phyloP scores from a whole-genome alignment of 2,113 vertebrate species.

The Sapajus apella region DNA sequence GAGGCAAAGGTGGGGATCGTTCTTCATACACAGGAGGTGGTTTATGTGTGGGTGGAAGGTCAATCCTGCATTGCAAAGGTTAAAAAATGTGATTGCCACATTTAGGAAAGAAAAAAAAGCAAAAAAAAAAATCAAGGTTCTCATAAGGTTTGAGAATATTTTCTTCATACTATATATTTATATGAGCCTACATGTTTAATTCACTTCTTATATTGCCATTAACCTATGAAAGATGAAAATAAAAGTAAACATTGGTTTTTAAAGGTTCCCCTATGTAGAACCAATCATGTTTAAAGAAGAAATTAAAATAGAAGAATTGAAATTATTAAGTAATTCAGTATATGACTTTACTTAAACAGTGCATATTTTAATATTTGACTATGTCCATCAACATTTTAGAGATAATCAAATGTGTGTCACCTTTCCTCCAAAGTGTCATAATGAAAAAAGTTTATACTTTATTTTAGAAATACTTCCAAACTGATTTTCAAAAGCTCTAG shows the following conservation, averaged over 20 bases:
- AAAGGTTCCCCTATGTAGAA: background rate
- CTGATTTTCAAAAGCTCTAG: slow-evolving; percentile 40
- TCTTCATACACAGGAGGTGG: slow-evolving; percentile 81
- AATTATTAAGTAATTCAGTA: background rate
- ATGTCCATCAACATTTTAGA: background rate
- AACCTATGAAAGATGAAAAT: background rate
- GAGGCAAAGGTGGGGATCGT: slow-evolving; percentile 69
- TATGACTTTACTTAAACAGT: background rate
- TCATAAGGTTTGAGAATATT: background rate
- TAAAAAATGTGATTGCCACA: slow-evolving; percentile 14
- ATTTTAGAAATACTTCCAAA: slow-evolving; percentile 27
- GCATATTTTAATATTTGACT: background rate
- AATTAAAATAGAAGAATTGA: background rate
- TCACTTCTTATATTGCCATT: slow-evolving; percentile 41
- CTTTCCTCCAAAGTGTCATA: background rate
- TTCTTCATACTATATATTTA: slow-evolving; percentile 10
- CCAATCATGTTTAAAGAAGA: background rate
- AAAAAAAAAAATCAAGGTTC: background rate
- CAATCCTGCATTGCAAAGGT: slow-evolving; percentile 80
- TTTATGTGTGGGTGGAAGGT: slow-evolving; percentile 87
- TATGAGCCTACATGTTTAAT: background rate
- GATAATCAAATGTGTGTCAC: background rate
- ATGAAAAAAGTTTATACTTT: background rate
- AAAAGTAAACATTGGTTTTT: background rate
- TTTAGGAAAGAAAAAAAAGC: background rate